phyloP scores from a whole-genome alignment of 92 coral and sea anemone species.

The Parazoanthus darwini region DNA sequence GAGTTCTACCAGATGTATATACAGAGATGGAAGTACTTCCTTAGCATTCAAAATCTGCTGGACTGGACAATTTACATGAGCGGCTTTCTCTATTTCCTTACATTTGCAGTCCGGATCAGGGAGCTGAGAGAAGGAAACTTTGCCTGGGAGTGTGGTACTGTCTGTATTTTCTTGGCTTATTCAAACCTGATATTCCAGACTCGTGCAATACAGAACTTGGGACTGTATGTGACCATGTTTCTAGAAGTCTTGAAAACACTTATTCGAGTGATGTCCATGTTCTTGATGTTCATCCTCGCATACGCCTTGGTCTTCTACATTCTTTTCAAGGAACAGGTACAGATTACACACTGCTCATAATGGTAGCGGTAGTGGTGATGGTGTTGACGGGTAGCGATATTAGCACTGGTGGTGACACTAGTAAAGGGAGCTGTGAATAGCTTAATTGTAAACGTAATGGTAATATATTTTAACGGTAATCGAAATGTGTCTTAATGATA shows the following conservation, averaged over 20 bases:
- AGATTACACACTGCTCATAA: not conserved
- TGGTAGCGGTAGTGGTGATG: not conserved
- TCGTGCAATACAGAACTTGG: slow-evolving; percentile 67
- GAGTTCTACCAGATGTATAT: slow-evolving; percentile 62
- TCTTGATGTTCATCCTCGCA: slow-evolving; percentile 69
- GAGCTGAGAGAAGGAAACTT: slow-evolving; percentile 43
- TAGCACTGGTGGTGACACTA: not conserved
- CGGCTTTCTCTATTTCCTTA: slow-evolving; percentile 61
- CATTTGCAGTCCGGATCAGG: slow-evolving; percentile 42
- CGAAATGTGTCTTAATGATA: not conserved
- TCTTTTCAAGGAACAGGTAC: slow-evolving; percentile 81
- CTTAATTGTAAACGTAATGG: not conserved
- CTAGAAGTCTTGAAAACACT: slow-evolving; percentile 78
- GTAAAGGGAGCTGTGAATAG: not conserved
- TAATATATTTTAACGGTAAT: not conserved
- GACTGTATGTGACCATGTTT: slow-evolving; percentile 91
- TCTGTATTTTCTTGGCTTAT: slow-evolving; percentile 79
- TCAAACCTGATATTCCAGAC: slow-evolving; percentile 70
- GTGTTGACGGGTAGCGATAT: no score
- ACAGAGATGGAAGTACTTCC: slow-evolving; percentile 61
- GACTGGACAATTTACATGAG: slow-evolving; percentile 62
- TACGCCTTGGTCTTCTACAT: slow-evolving; percentile 83
- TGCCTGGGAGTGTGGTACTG: slow-evolving; percentile 74
- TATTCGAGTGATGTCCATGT: slow-evolving; percentile 61
- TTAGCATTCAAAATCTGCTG: slow-evolving; percentile 53